These are phyloP conservation scores for Nomada fucata DNA, from an alignment of 2,888 invertebrate species.

Conservation along the genomic window DNA sequence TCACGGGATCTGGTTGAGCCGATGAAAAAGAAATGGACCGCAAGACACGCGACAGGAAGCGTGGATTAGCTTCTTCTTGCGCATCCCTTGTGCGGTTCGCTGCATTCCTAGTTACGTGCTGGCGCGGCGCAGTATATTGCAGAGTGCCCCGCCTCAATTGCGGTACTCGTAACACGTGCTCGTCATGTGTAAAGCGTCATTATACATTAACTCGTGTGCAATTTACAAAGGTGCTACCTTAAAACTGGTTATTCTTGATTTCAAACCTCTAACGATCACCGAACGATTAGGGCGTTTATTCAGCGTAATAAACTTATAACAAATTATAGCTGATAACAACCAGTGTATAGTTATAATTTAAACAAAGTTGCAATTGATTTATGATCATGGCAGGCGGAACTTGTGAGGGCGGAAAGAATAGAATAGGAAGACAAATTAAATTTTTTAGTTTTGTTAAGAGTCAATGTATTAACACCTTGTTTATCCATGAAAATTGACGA, in stretches of 20 bases:
- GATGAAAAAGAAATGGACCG: constrained; percentile 13
- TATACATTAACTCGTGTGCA: constrained; percentile 7
- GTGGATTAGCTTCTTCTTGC: constrained; percentile 28
- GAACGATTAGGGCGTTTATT: constrained; percentile 1
- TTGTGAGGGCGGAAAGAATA: too few species aligned
- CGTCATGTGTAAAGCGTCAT: constrained; percentile 33
- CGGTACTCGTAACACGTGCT: constrained; percentile 54
- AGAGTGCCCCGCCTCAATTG: constrained; percentile 47
- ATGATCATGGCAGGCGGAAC: not conserved
- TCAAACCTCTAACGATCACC: not conserved
- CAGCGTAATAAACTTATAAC: not conserved
- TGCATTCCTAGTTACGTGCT: constrained; percentile 32
- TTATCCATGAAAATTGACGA: too few species aligned
- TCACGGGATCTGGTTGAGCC: not conserved
- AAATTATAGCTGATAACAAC: not conserved
- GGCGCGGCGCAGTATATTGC: constrained; percentile 2
- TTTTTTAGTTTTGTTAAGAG: too few species aligned
- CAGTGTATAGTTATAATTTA: not conserved
- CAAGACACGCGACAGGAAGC: constrained; percentile 36
- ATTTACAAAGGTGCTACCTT: constrained; percentile 5
- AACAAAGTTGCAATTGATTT: not conserved
- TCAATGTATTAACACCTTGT: too few species aligned
- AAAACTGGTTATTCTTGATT: constrained; percentile 12
- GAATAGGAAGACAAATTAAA: too few species aligned
- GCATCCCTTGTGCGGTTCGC: constrained; percentile 33